Base-by-base conservation (phyloP, 2,888 invertebrate species). In the Oxyscelio sp. region DNA sequence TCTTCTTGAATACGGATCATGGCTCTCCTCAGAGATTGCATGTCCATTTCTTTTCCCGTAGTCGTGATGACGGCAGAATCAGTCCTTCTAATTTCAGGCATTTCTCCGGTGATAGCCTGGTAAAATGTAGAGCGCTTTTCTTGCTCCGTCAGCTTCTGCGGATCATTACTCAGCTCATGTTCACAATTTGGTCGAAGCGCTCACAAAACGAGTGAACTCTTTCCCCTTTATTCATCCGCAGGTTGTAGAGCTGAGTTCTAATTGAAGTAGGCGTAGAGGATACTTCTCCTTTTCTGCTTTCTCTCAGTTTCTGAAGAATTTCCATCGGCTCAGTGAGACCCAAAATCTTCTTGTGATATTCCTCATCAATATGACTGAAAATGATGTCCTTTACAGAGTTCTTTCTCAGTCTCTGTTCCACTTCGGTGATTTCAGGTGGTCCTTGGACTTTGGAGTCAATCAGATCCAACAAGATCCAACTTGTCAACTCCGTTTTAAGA, bases 361-460 rank as follows among this genome's bases (percentile, higher is more conserved):
- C n/a, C n/a, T n/a, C n/a, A n/a, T n/a, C n/a, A n/a, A n/a, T n/a
- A n/a, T 78, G 83, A 17, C 40, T 70, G 4, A 77, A 71, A 9
- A 82, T 81, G 0, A 83, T 87, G 22, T 83, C 86, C 59, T 87
- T 87, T 6, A 87, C 83, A 0, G 82, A 82, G 40, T 84, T 85
- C 45, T 85, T 86, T 11, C 82, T 84, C 48, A 82, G 6, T n/a
- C 0, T 61, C 0, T 27, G 0, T 9, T 74, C 68, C 8, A 19
- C 8, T n/a, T 65, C 81, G 40, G 75, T 59, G 17, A 86, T 21
- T 27, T 73, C 73, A 11, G 40, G 19, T 54, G 81, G 81, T 66
- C 63, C 71, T 9, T 50, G 21, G 17, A 65, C 21, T 52, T 71
- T 66, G 5, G 78, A 17, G 61, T 84, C 78, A 22, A 84, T 71